These are phyloP conservation scores for Aplodontia rufa DNA, from an alignment of 2,113 vertebrate genomes.

Conservation along the genomic window DNA sequence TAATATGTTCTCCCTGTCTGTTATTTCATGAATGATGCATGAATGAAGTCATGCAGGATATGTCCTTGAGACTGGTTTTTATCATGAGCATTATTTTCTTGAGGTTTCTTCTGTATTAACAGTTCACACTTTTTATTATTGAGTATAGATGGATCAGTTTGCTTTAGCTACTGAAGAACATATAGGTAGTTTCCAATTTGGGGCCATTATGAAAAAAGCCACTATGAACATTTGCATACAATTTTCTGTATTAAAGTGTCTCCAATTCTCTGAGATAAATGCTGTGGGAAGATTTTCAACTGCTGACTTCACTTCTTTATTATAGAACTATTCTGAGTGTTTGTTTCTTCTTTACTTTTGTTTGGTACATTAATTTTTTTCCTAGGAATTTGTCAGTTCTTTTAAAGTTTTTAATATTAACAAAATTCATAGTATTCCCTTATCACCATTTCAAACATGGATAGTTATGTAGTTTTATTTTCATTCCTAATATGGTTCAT, in stretches of 20 bases:
- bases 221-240: not conserved
- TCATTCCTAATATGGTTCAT: not conserved
- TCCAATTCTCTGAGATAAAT: not conserved
- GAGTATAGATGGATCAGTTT: not conserved
- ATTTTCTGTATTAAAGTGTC: not conserved
- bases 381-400: not conserved
- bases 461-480: too few species aligned
- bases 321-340: not conserved
- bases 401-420: not conserved
- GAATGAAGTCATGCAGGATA: not conserved
- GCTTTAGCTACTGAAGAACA: not conserved
- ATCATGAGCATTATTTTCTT: not conserved
- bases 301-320: not conserved
- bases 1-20: not conserved
- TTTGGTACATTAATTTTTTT: not conserved
- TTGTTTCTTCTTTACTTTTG: not conserved
- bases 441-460: not conserved
- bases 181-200: not conserved
- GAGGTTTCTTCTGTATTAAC: not conserved
- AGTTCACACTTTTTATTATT: not conserved
- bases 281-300: not conserved
- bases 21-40: too few species aligned
- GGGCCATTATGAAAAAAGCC: not conserved
- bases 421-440: not conserved
- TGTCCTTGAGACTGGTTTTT: not conserved